A percentile compares a stretch with the other conserved stretches of the same genome.
phyloP scores from a whole-genome alignment of 1,140 invertebrate genomes.

The Saccostrea glomerata region DNA sequence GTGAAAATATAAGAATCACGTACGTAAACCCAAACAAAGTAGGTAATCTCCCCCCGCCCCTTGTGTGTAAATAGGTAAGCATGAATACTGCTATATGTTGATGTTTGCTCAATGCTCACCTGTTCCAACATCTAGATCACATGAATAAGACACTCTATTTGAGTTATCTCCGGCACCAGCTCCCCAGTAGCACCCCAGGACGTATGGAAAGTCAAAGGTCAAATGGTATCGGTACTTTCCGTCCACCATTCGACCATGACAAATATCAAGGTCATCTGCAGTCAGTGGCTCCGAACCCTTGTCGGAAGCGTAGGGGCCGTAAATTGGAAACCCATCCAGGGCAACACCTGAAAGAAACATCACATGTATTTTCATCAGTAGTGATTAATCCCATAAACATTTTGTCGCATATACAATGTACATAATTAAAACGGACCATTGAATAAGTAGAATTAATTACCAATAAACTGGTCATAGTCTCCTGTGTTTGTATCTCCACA shows the following conservation, averaged over 20 bases:
- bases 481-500: slow-evolving; percentile 46
- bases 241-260: slow-evolving; percentile 48
- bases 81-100: background rate
- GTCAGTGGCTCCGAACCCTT: slow-evolving; percentile 16
- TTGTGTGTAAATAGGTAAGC: background rate
- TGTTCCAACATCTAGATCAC: background rate
- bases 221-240: slow-evolving; percentile 52
- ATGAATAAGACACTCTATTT: background rate
- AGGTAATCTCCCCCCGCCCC: no score
- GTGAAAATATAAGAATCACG: no score
- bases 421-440: no score
- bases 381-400: no score
- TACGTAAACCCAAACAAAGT: no score
- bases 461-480: slow-evolving; percentile 48
- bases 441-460: background rate
- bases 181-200: slow-evolving; percentile 40
- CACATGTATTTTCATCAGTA: no score
- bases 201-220: slow-evolving; percentile 49
- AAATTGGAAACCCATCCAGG: slow-evolving; percentile 55
- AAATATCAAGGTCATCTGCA: slow-evolving; percentile 52
- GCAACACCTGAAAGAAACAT: slow-evolving; percentile 42
- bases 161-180: background rate
- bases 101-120: background rate
- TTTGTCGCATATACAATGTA: no score
- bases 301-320: slow-evolving; percentile 50